phyloP scores from a whole-genome alignment of 2,888 invertebrate genomes.

The Standfussiana lucernea region DNA sequence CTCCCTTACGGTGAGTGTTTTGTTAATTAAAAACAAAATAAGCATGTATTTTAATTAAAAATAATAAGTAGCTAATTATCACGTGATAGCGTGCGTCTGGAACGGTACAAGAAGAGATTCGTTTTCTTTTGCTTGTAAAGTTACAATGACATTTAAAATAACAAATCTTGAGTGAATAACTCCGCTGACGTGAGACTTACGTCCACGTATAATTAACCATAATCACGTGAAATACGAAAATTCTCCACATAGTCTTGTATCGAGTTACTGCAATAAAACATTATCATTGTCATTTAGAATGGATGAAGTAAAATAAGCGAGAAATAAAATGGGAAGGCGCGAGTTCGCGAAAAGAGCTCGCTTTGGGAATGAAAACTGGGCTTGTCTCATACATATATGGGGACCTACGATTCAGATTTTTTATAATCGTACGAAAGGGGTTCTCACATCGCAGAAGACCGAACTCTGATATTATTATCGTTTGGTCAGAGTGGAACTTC shows the following conservation, averaged over 20 bases:
- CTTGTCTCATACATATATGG: not conserved
- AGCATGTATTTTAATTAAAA: slow-evolving; percentile 34
- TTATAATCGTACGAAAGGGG: not conserved
- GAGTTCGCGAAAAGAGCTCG: not conserved
- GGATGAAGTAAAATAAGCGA: not conserved
- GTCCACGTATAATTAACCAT: slow-evolving; percentile 65
- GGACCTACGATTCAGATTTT: not conserved
- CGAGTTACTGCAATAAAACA: not conserved
- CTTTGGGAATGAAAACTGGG: not conserved
- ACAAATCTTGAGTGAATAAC: slow-evolving; percentile 65
- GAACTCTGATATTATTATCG: not conserved
- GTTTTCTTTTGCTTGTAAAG: slow-evolving; percentile 71
- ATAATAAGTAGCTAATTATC: slow-evolving; percentile 44
- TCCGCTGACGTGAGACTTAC: slow-evolving; percentile 70
- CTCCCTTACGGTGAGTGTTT: slow-evolving; percentile 82
- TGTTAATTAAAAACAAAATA: not conserved
- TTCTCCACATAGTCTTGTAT: slow-evolving; percentile 26
- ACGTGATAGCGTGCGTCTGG: slow-evolving; percentile 71
- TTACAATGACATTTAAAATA: slow-evolving; percentile 74
- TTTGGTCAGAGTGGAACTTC: not conserved
- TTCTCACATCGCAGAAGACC: not conserved
- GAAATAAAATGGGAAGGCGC: not conserved
- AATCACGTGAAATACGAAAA: slow-evolving; percentile 54
- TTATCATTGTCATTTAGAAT: not conserved
- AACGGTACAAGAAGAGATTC: slow-evolving; percentile 70